Conservation (phyloP, 2,113 vertebrate species). For the Leiothrix lutea region DNA sequence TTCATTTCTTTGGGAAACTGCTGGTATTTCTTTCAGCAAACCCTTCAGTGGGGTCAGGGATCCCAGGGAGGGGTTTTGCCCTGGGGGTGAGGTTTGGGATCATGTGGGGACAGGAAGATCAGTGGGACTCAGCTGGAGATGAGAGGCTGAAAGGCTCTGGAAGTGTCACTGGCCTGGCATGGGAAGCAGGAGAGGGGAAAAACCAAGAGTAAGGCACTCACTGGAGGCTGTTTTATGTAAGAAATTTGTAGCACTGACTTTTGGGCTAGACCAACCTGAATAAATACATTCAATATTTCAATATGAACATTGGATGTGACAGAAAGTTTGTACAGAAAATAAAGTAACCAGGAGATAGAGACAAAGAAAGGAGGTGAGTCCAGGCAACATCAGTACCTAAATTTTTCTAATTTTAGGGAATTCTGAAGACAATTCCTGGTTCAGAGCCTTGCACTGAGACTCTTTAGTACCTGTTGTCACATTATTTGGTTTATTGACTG, state of each 20-base stretch:
- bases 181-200: neutral
- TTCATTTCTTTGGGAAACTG: neutral
- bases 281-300: neutral
- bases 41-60: neutral
- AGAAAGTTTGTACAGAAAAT: neutral
- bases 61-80: neutral
- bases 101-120: fast-evolving
- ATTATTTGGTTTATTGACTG: neutral
- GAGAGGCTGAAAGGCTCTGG: neutral
- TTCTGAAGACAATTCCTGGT: neutral
- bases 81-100: neutral
- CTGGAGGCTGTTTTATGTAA: neutral
- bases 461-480: neutral
- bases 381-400: neutral
- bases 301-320: neutral
- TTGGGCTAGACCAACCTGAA: neutral
- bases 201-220: neutral
- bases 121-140: neutral
- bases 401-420: neutral
- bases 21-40: neutral
- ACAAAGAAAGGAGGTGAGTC: neutral
- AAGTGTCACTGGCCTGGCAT: neutral
- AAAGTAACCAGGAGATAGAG: neutral
- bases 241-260: neutral
- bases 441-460: neutral